phyloP scores from a whole-genome alignment of 2,113 vertebrate genomes.

The Triplophysa dalaica region DNA sequence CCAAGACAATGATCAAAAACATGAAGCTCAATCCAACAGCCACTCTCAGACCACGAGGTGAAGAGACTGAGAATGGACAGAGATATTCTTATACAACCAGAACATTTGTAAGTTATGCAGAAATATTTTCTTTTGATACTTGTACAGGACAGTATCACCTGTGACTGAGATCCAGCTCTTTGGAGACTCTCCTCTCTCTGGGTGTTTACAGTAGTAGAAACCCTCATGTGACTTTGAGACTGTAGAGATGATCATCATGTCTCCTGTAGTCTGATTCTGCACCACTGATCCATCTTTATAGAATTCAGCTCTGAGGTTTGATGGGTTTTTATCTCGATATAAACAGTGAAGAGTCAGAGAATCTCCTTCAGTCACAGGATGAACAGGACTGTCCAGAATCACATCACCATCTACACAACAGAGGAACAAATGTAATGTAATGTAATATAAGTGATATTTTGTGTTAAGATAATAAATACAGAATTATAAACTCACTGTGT shows the following conservation, averaged over 20 bases:
- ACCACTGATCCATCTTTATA: constrained; percentile 39
- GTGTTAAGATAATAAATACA: background rate
- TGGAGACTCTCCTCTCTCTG: constrained; percentile 16
- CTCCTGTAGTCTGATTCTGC: constrained; percentile 23
- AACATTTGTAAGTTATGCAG: too few species aligned
- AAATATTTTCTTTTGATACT: too few species aligned
- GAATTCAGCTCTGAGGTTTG: too few species aligned
- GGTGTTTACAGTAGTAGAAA: constrained; percentile 34
- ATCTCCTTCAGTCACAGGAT: too few species aligned
- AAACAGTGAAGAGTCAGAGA: too few species aligned
- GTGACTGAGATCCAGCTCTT: constrained; percentile 42
- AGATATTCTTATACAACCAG: too few species aligned
- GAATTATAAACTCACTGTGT: constrained; percentile 15
- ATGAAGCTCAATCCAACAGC: too few species aligned
- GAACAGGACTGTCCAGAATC: constrained; percentile 44
- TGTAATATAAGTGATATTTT: background rate
- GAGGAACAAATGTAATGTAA: background rate
- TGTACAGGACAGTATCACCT: too few species aligned
- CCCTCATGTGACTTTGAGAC: constrained; percentile 36
- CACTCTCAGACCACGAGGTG: too few species aligned
- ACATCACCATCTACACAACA: constrained; percentile 26
- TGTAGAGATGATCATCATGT: constrained; percentile 22
- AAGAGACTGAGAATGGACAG: too few species aligned
- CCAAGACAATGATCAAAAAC: too few species aligned
- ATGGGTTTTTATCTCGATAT: too few species aligned